Evolutionary conservation across 2,888 invertebrate species (phyloP).

Genomic region (Tenthredo livida): DNA sequence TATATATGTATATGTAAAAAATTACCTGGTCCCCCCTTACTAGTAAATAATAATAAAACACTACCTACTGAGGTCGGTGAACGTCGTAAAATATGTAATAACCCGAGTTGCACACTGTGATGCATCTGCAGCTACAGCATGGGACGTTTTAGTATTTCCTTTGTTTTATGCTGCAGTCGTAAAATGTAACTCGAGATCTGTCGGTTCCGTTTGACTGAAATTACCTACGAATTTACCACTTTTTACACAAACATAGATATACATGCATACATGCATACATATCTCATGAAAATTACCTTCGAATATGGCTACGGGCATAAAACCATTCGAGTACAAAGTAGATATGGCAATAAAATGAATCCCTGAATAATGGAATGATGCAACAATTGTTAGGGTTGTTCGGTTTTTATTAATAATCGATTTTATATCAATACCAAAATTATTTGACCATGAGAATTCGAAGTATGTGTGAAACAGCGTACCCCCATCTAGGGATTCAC

Average conservation of each 20-base stretch:
- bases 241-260: not conserved
- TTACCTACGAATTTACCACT: not conserved
- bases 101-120: not conserved
- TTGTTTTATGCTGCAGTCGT: conserved; percentile 38
- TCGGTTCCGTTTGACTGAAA: conserved; percentile 12
- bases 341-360: not conserved
- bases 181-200: conserved; percentile 2
- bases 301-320: not conserved
- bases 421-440: not conserved
- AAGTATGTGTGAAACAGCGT: too few species aligned
- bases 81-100: conserved; percentile 30
- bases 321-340: not conserved
- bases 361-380: not conserved
- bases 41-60: not conserved
- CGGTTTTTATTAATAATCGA: not conserved
- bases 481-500: too few species aligned
- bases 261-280: not conserved
- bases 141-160: conserved; percentile 26
- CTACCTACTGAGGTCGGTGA: not conserved
- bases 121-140: not conserved
- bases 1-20: not conserved
- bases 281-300: not conserved
- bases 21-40: not conserved
- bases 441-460: not conserved
- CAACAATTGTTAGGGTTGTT: not conserved